Base-by-base conservation (phyloP, 2,888 invertebrate species). In the Drosophila flavopinicola region DNA sequence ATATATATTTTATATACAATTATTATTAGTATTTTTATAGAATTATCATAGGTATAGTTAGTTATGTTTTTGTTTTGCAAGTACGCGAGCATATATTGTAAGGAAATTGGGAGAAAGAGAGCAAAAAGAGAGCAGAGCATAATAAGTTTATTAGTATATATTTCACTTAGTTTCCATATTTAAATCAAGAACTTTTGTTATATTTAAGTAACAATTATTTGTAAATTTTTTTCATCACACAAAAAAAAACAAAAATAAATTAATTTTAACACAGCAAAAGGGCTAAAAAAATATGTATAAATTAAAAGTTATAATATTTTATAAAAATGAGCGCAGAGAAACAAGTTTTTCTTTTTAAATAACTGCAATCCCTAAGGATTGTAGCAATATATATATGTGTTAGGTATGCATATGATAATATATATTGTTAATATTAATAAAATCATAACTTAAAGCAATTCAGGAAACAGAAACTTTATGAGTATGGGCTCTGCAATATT, bases 91-190 rank as follows among this genome's bases (percentile, higher is more conserved):
- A 44, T 53, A 53, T 53, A n/a, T n/a, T n/a, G 30, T 25, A 56
- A 51, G 52, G 30, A 67, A 29, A 67, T 6, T 25, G 67, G 67
- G 53, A 77, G 61, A 68, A 56, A 71, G 57, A 73, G 57, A 75
- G 53, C 65, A 65, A 72, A 77, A 63, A 79, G 63, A 79, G 59
- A 77, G 67, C 54, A 77, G 51, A 78, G 68, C 67, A 60, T 68
- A 56, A 66, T 27, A 52, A 57, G 65, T 64, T 82, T 82, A 87
- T 87, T 88, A 83, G 73, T 84, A 56, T 45, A 56, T 69, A 29
- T 53, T 57, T 54, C 39, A 24, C 52, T 44, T 20, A 60, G 24
- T 13, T 23, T 4, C 9, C 13, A 45, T 32, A 4, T 25, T 37
- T 41, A 5, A 25, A 51, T 32, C 45, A 45, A 49, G 24, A 58